Evolutionary conservation across 2,888 invertebrate species (phyloP), one percentile per base, ranked within the genome.

Genomic region (Drosophila incognita): DNA sequence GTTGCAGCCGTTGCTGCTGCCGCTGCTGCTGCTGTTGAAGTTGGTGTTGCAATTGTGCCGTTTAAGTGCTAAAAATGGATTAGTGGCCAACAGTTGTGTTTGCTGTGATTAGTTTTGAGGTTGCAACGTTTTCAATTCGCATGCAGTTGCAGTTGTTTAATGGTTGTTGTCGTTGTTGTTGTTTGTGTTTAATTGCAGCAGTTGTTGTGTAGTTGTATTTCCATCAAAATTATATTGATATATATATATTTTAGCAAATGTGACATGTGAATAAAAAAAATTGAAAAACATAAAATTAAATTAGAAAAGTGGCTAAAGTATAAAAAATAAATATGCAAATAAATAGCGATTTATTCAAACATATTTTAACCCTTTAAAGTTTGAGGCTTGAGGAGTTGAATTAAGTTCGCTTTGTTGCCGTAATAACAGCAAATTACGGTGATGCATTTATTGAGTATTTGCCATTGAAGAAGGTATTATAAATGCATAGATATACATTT

Each of bases 21-120:
- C 68, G 84, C 67, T 77, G 91, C 49, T 78, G 82, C 1, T 76
- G 82, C 82, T 72, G 81, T 57, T 71, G 68, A 6, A 24, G 21
- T 46, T 46, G 24, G 15, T 24, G 46, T 56, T 56, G 56, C 56
- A 56, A 38, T 60, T 52, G 35, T 70, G 68, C 68, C 87, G 80
- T 80, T 89, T 89, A 87, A 89, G 89, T 88, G 91, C 92, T 93
- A 92, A 77, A 92, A 93, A 93, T 90, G 92, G 93, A 92, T 93
- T 93, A 92, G 89, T 87, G 69, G 83, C 74, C 76, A 73, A 84
- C 76, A 68, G 80, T 89, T 87, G 81, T 74, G 73, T 85, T 83
- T 87, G 85, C 90, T 89, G 84, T 61, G 64, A 79, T 91, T 89
- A 91, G 79, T 90, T 74, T 69, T 56, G 67, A 53, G 59, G 62